A percentile compares a stretch with the other conserved stretches of the same genome.
phyloP scores from a whole-genome alignment of 1,140 invertebrate species.

The Anadara kagoshimensis region DNA sequence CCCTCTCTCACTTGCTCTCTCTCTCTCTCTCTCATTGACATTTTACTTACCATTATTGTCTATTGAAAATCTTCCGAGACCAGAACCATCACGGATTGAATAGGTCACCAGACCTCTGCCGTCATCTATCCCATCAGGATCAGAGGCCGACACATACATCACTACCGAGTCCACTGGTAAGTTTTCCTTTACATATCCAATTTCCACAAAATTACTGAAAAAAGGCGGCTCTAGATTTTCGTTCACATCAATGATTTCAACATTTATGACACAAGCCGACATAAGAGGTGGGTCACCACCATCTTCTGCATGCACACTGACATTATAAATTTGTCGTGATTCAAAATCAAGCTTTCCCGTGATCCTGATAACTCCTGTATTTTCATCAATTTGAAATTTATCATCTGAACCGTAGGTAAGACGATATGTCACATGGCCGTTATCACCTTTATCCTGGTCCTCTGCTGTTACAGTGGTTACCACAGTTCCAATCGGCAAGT shows the following conservation, averaged over 20 bases:
- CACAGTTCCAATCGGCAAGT: conserved; percentile 90
- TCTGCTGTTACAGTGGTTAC: conserved; percentile 89
- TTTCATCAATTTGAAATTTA: conserved; percentile 84
- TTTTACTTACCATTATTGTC: conserved; percentile 87
- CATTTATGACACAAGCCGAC: conserved; percentile 72
- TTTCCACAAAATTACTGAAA: conserved; percentile 84
- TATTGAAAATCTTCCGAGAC: conserved; percentile 92
- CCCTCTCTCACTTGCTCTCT: no score
- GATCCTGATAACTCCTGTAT: conserved; percentile 89
- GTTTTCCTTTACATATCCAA: conserved; percentile 76
- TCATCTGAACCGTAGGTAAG: conserved; percentile 79
- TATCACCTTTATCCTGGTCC: conserved; percentile 89
- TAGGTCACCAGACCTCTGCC: conserved; percentile 84
- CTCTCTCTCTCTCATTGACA: no score
- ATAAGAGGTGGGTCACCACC: conserved; percentile 73
- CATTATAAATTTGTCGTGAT: conserved; percentile 87
- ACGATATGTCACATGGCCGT: conserved; percentile 83
- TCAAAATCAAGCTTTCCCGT: conserved; percentile 88
- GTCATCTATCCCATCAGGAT: conserved; percentile 80
- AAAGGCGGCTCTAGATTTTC: conserved; percentile 89
- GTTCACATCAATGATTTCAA: conserved; percentile 95
- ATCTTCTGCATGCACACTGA: conserved; percentile 89
- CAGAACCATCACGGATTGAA: conserved; percentile 90
- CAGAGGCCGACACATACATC: conserved; percentile 81
- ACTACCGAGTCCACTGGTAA: conserved; percentile 83